Base-by-base conservation (phyloP, 2,888 invertebrate species). In the Leuctra nigra region DNA sequence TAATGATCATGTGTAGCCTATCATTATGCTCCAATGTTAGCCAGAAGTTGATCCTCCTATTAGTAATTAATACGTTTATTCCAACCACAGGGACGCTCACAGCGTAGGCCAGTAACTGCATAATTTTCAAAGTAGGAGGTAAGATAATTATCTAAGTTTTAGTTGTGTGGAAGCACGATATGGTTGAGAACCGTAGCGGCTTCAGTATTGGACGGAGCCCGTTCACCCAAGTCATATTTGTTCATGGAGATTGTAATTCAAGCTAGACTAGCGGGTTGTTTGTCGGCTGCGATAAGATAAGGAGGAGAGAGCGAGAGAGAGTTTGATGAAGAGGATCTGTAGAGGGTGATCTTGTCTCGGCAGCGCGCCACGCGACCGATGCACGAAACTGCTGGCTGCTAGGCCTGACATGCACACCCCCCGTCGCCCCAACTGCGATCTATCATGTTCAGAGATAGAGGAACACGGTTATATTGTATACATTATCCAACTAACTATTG, bases 251-350 rank as follows among this genome's bases (percentile, higher is more conserved):
- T 39, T 18, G 39, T 2, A 39, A 39, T 16, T 18, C 16, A 18
- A 9, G 39, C 39, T 7, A n/a, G n/a, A n/a, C n/a, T n/a, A n/a
- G n/a, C n/a, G n/a, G n/a, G n/a, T n/a, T n/a, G n/a, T n/a, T n/a
- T n/a, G n/a, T n/a, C n/a, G n/a, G n/a, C n/a, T 14, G 36, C 39
- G 39, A 20, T 20, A 39, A 6, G 16, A n/a, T 2, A 3, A 39
- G 18, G 2, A 39, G 39, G 39, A 20, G 4, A 18, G 16, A n/a
- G 2, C 18, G 39, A n/a, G 39, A n/a, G 39, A 20, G 39, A n/a
- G 13, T n/a, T 33, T 50, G 50, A 50, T 33, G 35, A 22, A 50
- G 35, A 50, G 50, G 18, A 33, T 50, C 50, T 33, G 50, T 35
- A 29, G 50, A 14, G 3, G 33, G 35, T 18, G 50, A 50, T 50